Conservation (phyloP, 2,888 invertebrate genomes). For the Rhimphoctona megacephalus region DNA sequence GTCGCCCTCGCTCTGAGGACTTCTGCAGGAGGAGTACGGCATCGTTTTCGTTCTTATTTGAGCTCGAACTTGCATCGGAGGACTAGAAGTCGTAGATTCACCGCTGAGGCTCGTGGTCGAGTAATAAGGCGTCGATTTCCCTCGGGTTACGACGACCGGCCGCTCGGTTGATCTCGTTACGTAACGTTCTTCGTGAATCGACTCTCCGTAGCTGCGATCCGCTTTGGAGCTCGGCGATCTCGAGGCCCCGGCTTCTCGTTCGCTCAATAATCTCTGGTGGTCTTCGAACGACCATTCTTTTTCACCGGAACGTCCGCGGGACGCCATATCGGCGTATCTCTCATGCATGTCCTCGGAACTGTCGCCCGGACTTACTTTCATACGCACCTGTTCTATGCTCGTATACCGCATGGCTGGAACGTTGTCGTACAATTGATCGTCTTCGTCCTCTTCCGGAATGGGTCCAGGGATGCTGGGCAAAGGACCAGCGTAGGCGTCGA, state of each 20-base stretch:
- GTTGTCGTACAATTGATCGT: constrained; percentile 82
- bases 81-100: constrained; percentile 86
- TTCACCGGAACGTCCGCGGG: constrained; percentile 75
- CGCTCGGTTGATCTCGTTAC: constrained; percentile 86
- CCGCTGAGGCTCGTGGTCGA: constrained; percentile 88
- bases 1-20: constrained; percentile 84
- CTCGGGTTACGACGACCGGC: constrained; percentile 85
- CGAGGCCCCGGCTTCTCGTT: constrained; percentile 64
- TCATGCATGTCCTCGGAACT: constrained; percentile 84
- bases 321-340: constrained; percentile 79
- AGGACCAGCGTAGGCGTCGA: constrained; percentile 75
- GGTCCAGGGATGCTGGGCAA: constrained; percentile 76
- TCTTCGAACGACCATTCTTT: constrained; percentile 81
- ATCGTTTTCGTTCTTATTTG: constrained; percentile 84
- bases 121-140: constrained; percentile 82
- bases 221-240: constrained; percentile 61
- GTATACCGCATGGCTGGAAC: constrained; percentile 83
- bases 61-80: constrained; percentile 82
- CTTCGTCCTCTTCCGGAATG: constrained; percentile 82
- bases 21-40: constrained; percentile 80
- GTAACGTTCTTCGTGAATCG: constrained; percentile 75
- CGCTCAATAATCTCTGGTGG: constrained; percentile 64
- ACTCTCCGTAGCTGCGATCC: constrained; percentile 78
- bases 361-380: constrained; percentile 80
- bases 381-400: constrained; percentile 77